These are phyloP conservation scores for Macrophya alboannulata DNA, from an alignment of 2,888 invertebrate species.

Conservation along the genomic window DNA sequence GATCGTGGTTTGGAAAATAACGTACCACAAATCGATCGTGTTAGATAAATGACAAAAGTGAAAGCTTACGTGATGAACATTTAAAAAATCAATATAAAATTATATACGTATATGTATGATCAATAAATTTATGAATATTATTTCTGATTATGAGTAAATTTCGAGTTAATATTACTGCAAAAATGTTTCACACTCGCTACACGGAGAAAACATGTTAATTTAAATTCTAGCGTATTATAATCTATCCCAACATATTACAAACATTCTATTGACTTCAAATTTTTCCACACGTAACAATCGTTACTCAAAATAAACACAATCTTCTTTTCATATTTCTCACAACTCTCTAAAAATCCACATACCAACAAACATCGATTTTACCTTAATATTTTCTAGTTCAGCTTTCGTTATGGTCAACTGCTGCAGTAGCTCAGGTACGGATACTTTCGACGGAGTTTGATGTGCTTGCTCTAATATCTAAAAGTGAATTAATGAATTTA, in stretches of 20 bases:
- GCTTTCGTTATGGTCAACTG: slow-evolving; percentile 93
- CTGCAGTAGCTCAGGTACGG: slow-evolving; percentile 91
- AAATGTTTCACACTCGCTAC: slow-evolving; percentile 39
- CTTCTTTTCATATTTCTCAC: slow-evolving; percentile 8
- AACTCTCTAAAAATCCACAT: not conserved
- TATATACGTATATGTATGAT: not conserved
- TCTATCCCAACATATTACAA: slow-evolving; percentile 43
- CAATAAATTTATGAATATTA: not conserved
- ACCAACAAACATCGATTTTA: slow-evolving; percentile 79
- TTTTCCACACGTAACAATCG: not conserved
- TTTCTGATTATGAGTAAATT: not conserved
- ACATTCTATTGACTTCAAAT: slow-evolving; percentile 39
- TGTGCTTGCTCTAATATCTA: slow-evolving; percentile 77
- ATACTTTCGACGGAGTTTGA: slow-evolving; percentile 86
- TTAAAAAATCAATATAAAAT: slow-evolving; percentile 1
- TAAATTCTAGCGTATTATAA: slow-evolving; percentile 50
- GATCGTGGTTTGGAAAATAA: slow-evolving; percentile 33
- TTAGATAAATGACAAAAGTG: slow-evolving; percentile 39
- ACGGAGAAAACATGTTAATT: not conserved
- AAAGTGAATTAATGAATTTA: slow-evolving; percentile 44
- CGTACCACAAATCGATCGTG: slow-evolving; percentile 29
- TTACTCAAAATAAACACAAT: slow-evolving; percentile 44
- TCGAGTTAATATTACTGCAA: slow-evolving; percentile 38
- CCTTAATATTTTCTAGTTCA: slow-evolving; percentile 94
- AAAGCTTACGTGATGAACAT: slow-evolving; percentile 46